phyloP scores from a whole-genome alignment of 2,797 vertebrate species.

The Liparis tanakae region DNA sequence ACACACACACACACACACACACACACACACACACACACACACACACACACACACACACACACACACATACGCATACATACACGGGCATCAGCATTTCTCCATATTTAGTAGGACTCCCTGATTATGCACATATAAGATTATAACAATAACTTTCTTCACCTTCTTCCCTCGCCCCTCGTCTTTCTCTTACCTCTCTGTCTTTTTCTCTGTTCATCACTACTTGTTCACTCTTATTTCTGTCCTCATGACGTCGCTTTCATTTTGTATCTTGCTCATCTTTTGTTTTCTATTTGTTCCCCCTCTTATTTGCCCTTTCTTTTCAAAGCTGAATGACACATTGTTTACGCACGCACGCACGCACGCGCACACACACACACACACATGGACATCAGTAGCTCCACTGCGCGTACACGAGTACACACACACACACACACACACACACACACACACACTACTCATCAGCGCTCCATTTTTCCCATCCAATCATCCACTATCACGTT shows the following conservation, averaged over 20 bases:
- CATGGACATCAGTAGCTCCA: no score
- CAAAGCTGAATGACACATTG: not conserved
- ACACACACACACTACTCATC: not conserved
- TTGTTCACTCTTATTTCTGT: not conserved
- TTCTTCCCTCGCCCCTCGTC: not conserved
- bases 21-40: not conserved
- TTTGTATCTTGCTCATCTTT: not conserved
- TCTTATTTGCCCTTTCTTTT: not conserved
- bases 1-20: conserved; percentile 8
- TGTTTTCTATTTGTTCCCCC: no score
- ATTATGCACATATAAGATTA: conserved; percentile 40
- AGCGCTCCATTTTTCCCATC: not conserved
- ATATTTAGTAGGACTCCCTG: conserved; percentile 17
- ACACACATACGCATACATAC: not conserved
- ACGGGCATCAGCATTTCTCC: conserved; percentile 55
- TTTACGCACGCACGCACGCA: no score
- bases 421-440: no score
- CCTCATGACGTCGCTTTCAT: not conserved
- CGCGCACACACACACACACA: no score
- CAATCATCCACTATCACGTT: not conserved
- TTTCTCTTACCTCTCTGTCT: not conserved
- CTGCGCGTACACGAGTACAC: no score
- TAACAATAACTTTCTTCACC: not conserved
- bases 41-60: conserved; percentile 3
- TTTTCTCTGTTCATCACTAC: not conserved